Percentiles rank a stretch among this genome's conserved stretches.
Conservation (phyloP, 2,797 vertebrate genomes). For the Florisuga fusca region DNA sequence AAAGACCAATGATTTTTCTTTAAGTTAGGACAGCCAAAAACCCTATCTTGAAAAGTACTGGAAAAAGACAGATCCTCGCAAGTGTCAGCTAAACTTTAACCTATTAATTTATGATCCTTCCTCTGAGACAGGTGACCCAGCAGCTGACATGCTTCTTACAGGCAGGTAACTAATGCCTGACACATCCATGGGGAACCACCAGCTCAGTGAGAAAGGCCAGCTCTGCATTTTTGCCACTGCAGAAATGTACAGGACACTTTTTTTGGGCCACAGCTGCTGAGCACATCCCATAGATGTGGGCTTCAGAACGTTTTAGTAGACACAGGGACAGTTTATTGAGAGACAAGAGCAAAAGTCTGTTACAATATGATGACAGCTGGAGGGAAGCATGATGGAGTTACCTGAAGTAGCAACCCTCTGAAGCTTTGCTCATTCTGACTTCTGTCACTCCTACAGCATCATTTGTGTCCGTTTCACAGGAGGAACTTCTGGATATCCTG, state of each 20-base stretch:
- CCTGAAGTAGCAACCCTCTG: not conserved
- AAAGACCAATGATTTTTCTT: not conserved
- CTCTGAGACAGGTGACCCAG: not conserved
- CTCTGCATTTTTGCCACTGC: rapidly evolving
- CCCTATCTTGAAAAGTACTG: not conserved
- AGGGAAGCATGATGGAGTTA: rapidly evolving
- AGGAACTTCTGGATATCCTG: not conserved
- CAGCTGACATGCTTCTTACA: not conserved
- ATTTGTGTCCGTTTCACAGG: not conserved
- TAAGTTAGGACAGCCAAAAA: not conserved
- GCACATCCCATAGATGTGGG: not conserved
- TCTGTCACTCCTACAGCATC: not conserved
- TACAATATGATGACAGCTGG: not conserved
- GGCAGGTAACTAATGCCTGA: not conserved
- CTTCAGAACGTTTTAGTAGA: not conserved
- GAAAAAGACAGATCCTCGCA: not conserved
- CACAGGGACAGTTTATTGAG: not conserved
- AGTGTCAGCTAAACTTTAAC: not conserved
- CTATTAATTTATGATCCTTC: not conserved
- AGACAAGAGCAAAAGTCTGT: not conserved
- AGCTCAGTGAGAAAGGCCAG: not conserved
- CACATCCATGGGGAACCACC: not conserved
- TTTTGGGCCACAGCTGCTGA: not conserved
- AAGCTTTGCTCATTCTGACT: not conserved
- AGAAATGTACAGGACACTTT: not conserved